These are phyloP conservation scores for Tamias sibiricus DNA, from an alignment of 2,113 vertebrate genomes.

Conservation along the genomic window DNA sequence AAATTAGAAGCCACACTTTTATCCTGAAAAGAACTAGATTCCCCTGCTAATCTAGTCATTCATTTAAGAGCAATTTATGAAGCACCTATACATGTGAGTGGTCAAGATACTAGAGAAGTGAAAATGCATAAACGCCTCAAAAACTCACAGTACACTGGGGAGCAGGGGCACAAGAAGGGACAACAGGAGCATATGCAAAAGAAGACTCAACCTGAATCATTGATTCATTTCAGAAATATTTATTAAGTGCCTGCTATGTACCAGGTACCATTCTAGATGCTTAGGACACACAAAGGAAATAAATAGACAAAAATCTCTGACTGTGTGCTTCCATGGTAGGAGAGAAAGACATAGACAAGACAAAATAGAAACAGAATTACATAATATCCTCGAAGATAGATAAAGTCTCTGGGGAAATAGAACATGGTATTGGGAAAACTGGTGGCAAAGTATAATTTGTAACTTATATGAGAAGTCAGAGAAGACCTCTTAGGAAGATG, in stretches of 20 bases:
- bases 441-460: neutral
- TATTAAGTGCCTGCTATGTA: neutral
- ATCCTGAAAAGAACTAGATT: conserved; percentile 10
- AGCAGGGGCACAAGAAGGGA: neutral
- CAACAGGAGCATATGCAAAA: neutral
- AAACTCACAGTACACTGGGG: neutral
- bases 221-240: neutral
- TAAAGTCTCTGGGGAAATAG: neutral
- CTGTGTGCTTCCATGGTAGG: neutral
- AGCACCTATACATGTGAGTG: neutral
- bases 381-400: neutral
- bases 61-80: neutral
- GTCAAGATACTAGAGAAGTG: neutral
- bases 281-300: neutral
- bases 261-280: neutral
- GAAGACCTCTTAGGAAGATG: neutral
- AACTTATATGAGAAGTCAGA: neutral
- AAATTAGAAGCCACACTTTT: conserved; percentile 2
- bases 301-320: neutral
- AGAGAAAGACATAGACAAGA: neutral
- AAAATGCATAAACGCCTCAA: neutral
- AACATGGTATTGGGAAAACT: neutral
- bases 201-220: neutral
- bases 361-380: neutral
- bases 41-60: neutral